Base-by-base conservation (phyloP, 2,797 vertebrate genomes). In the Bradypodion pumilum region DNA sequence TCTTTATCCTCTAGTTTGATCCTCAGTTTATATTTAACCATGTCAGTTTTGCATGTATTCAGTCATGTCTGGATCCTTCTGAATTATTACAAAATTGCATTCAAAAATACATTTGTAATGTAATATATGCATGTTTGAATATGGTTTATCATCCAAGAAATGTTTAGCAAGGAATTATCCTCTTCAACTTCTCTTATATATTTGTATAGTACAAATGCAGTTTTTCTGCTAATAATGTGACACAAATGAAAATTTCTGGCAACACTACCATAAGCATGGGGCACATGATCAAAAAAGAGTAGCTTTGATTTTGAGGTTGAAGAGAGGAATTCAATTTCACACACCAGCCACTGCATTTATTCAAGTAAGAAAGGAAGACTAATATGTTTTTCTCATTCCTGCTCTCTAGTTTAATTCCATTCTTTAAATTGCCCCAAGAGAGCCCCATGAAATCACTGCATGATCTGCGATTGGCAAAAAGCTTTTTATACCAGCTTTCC, bases 401-500 rank as follows among this genome's bases (percentile, higher is more conserved):
- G 12, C 37, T 52, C 72, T 80, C 23, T 75, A 75, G 52, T 15
- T 6, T 75, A 75, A 74, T 80, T 35, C 78, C 8, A 59, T 75
- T 66, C 63, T 80, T 85, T 68, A 75, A 80, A 60, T 49, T 81
- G 49, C 76, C 73, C 84, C 65, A 69, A 40, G 52, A 75, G 49
- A 49, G 42, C 27, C 35, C 72, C 63, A 37, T 60, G 79, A 85
- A 75, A 85, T 44, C 44, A 52, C 78, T 76, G 63, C 78, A 76
- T 40, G 27, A 56, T 56, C 69, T 21, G 65, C 27, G 72, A 69
- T 75, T 81, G 56, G 84, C 49, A 81, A 56, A 72, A 25, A 23
- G 16, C 25, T 42, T 69, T 83, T 80, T 76, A 83, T 75, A 76
- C 65, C 74, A 83, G 78, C 86, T 79, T 88, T 44, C 81, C 83